Evolutionary conservation across 1,140 invertebrate species (phyloP).

Genomic region (Asbolus verrucosus): DNA sequence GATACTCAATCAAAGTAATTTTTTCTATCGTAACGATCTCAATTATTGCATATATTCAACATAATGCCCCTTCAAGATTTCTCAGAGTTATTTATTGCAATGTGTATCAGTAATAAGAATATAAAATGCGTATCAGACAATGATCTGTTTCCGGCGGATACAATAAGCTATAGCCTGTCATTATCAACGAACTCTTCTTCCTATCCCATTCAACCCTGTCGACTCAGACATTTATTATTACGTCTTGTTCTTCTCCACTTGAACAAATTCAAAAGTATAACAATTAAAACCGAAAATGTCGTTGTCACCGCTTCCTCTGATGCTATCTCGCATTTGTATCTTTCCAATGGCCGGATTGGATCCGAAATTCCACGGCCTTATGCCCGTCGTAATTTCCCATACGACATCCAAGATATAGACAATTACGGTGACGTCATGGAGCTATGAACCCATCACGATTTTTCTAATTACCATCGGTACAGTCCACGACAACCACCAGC

Average conservation of each 20-base stretch:
- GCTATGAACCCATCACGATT: conserved; percentile 46
- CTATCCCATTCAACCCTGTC: conserved; percentile 42
- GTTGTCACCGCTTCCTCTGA: not conserved
- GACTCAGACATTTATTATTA: conserved; percentile 14
- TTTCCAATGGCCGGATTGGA: conserved; percentile 42
- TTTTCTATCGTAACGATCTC: not conserved
- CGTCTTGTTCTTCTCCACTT: conserved; percentile 4
- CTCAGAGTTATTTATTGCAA: conserved; percentile 30
- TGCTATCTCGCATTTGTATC: conserved; percentile 32
- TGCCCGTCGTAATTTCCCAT: conserved; percentile 40
- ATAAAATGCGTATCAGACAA: conserved; percentile 50
- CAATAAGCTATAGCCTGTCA: conserved; percentile 51
- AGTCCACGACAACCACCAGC: not conserved
- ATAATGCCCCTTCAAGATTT: conserved; percentile 8
- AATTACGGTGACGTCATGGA: conserved; percentile 46
- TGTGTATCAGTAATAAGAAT: conserved; percentile 43
- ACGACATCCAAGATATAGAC: conserved; percentile 32
- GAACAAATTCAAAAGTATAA: conserved; percentile 2
- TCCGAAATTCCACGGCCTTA: conserved; percentile 35
- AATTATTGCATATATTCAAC: no score
- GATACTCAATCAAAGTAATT: not conserved
- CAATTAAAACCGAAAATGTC: conserved; percentile 10
- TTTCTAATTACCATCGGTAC: conserved; percentile 42
- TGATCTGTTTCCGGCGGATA: conserved; percentile 54
- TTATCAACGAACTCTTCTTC: conserved; percentile 53